These are phyloP conservation scores for Tragelaphus eurycerus DNA, from an alignment of 2,797 vertebrate species.

Conservation along the genomic window DNA sequence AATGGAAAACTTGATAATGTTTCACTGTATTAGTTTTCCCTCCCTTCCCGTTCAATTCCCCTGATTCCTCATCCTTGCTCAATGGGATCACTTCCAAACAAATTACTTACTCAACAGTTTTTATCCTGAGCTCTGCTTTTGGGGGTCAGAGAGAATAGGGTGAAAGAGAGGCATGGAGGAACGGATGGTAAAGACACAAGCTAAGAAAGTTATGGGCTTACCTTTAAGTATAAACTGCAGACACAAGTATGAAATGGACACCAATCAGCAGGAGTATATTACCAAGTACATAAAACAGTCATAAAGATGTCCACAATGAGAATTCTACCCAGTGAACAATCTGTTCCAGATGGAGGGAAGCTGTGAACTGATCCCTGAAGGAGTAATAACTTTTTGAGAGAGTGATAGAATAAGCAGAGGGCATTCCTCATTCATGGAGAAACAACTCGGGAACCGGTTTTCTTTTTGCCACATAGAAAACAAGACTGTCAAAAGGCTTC, in stretches of 20 bases:
- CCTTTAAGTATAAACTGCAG: not conserved
- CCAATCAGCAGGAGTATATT: not conserved
- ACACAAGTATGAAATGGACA: not conserved
- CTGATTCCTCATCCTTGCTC: not conserved
- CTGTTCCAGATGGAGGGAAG: not conserved
- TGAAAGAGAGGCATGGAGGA: not conserved
- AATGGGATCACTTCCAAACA: not conserved
- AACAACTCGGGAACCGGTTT: not conserved
- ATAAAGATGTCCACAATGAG: not conserved
- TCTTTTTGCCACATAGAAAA: not conserved
- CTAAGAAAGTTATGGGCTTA: not conserved
- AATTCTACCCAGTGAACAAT: not conserved
- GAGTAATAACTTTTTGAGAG: not conserved
- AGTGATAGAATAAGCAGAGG: not conserved
- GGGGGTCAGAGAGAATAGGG: not conserved
- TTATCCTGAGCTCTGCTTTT: not conserved
- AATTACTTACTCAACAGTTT: not conserved
- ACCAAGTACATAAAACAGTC: constrained; percentile 3
- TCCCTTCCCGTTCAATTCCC: not conserved
- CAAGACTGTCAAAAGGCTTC: not conserved
- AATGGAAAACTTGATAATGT: not conserved
- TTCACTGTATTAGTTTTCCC: not conserved
- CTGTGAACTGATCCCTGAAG: not conserved
- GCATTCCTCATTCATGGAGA: not conserved
- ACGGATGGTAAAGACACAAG: not conserved